These are phyloP conservation scores for Podarcis lilfordi DNA, from an alignment of 2,797 vertebrate genomes.

Conservation along the genomic window DNA sequence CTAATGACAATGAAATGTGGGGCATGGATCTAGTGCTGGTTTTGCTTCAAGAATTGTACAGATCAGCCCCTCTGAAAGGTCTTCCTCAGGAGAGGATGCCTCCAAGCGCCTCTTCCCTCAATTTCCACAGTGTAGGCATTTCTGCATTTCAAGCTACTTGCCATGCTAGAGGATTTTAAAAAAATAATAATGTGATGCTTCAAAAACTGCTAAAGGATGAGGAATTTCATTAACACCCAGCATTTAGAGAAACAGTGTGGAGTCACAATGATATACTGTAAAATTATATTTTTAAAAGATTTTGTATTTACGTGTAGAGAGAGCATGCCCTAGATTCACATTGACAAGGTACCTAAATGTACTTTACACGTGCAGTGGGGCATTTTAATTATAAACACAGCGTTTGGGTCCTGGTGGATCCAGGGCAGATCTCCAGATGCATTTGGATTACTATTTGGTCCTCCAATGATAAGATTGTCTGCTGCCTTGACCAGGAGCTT, in stretches of 20 bases:
- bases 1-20: too few relatives aligned
- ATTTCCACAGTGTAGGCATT: background rate
- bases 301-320: conserved; percentile 23
- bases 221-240: conserved; percentile 71
- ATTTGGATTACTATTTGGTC: too few relatives aligned
- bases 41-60: too few relatives aligned
- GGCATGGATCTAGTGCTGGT: too few relatives aligned
- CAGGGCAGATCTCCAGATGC: too few relatives aligned
- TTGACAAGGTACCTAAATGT: background rate
- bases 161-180: background rate
- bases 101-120: background rate
- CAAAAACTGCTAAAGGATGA: conserved; percentile 58
- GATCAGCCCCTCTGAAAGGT: too few relatives aligned
- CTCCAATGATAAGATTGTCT: too few relatives aligned
- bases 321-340: background rate
- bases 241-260: conserved; percentile 61
- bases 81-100: too few relatives aligned
- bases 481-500: too few relatives aligned
- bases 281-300: conserved; percentile 33
- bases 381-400: rapidly evolving
- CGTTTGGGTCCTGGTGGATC: background rate
- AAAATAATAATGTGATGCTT: conserved; percentile 16
- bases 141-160: background rate
- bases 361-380: rapidly evolving
- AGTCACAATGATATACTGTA: conserved; percentile 49